phyloP scores from a whole-genome alignment of 2,113 vertebrate genomes.

The Poeciliopsis occidentalis region DNA sequence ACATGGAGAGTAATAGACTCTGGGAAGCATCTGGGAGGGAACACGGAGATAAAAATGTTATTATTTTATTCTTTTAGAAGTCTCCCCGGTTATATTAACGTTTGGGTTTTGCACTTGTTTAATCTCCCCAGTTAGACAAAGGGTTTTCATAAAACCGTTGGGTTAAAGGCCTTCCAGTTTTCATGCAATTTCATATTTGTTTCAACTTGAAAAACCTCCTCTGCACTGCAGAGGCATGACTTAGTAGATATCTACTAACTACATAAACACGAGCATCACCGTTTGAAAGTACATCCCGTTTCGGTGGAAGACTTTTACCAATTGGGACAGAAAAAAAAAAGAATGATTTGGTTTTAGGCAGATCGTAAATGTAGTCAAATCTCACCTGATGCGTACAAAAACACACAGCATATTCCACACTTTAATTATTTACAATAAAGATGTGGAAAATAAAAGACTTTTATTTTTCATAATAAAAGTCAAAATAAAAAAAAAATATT shows the following conservation, averaged over 20 bases:
- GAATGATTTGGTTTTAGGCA: not conserved
- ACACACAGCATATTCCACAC: not conserved
- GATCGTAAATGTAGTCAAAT: not conserved
- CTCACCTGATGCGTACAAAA: not conserved
- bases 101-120: slow-evolving; percentile 14
- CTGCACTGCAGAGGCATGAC: slow-evolving; percentile 1
- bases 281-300: not conserved
- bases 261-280: not conserved
- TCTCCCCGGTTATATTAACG: slow-evolving; percentile 1
- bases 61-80: slow-evolving; percentile 2
- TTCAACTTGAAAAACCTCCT: slow-evolving; percentile 26
- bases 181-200: slow-evolving; percentile 35
- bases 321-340: not conserved
- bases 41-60: slow-evolving; percentile 37
- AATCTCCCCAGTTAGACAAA: slow-evolving; percentile 8
- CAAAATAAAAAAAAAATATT: no score
- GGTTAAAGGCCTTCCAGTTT: slow-evolving; percentile 28
- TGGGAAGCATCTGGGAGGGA: slow-evolving; percentile 22
- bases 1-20: slow-evolving; percentile 33
- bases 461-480: no score
- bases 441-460: no score
- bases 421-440: no score
- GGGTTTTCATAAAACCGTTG: slow-evolving; percentile 22
- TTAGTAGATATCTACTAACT: not conserved
- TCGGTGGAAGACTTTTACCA: not conserved